These are phyloP conservation scores for Smithornis capensis DNA, from an alignment of 2,113 vertebrate species.

Conservation along the genomic window DNA sequence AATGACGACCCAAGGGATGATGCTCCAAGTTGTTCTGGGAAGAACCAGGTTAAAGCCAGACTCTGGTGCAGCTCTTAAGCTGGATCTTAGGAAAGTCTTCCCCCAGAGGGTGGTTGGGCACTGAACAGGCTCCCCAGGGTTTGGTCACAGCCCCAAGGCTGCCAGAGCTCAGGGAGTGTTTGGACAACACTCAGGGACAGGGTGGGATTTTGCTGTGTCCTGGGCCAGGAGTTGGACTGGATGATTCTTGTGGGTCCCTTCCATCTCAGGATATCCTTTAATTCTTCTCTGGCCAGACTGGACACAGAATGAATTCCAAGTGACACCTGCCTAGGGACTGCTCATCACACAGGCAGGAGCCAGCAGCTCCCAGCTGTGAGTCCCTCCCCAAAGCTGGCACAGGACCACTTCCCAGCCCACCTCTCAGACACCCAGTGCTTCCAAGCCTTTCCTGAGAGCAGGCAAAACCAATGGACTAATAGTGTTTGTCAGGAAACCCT, in stretches of 20 bases:
- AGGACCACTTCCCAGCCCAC: neutral
- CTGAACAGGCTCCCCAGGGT: neutral
- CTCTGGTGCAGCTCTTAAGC: neutral
- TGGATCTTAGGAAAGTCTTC: neutral
- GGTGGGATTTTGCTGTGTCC: neutral
- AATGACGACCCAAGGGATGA: rapidly evolving
- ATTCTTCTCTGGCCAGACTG: neutral
- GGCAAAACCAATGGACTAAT: neutral
- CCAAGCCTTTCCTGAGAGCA: neutral
- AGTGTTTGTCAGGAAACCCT: neutral
- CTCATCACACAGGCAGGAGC: neutral
- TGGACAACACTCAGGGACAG: neutral
- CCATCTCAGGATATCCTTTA: neutral
- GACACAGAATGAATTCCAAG: neutral
- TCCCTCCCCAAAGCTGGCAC: neutral
- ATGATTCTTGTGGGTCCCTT: neutral
- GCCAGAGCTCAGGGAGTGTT: neutral
- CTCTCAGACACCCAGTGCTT: neutral
- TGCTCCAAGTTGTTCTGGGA: neutral
- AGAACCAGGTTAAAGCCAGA: neutral
- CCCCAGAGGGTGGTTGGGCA: neutral
- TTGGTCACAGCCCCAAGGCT: neutral
- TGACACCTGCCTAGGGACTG: neutral
- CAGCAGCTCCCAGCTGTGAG: neutral
- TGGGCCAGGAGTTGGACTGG: neutral